Percentiles rank a stretch among this genome's conserved stretches.
Conservation (phyloP, 2,888 invertebrate genomes). For the Drosophila meridiana region DNA sequence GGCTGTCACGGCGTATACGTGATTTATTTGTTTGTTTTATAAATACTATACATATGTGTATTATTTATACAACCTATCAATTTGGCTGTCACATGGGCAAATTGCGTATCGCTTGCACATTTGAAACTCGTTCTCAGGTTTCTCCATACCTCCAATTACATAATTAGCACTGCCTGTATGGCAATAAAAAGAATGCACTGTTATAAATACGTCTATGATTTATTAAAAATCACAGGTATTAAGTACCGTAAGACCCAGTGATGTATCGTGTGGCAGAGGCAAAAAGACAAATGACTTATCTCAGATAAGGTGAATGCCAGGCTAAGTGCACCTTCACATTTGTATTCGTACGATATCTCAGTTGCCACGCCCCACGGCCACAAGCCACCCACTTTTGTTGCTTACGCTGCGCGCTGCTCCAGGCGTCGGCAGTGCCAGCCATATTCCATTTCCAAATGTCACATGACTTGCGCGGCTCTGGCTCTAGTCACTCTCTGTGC, state of each 20-base stretch:
- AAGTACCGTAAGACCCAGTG: conserved; percentile 47
- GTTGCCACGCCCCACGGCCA: neutral
- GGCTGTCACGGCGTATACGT: conserved; percentile 5
- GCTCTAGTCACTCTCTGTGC: conserved; percentile 37
- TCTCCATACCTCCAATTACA: conserved; percentile 19
- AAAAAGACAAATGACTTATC: conserved; percentile 8
- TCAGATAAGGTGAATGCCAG: conserved; percentile 35
- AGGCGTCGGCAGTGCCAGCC: conserved; percentile 59
- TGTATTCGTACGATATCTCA: conserved; percentile 22
- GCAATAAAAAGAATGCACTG: conserved; percentile 57
- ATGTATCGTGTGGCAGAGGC: conserved; percentile 64
- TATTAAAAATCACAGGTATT: conserved; percentile 40
- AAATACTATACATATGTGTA: neutral
- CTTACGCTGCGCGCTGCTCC: conserved; percentile 52
- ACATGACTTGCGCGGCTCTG: conserved; percentile 66
- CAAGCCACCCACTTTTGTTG: neutral
- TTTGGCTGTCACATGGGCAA: conserved; percentile 57
- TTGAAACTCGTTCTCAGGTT: neutral
- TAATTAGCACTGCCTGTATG: conserved; percentile 11
- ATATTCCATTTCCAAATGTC: conserved; percentile 46
- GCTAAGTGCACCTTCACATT: conserved; percentile 37
- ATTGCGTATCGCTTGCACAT: conserved; percentile 19
- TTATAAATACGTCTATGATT: conserved; percentile 13
- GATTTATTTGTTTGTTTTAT: conserved; percentile 14
- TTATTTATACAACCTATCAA: conserved; percentile 26